Conservation (phyloP, 2,113 vertebrate species). For the Leptocoma aspasia region DNA sequence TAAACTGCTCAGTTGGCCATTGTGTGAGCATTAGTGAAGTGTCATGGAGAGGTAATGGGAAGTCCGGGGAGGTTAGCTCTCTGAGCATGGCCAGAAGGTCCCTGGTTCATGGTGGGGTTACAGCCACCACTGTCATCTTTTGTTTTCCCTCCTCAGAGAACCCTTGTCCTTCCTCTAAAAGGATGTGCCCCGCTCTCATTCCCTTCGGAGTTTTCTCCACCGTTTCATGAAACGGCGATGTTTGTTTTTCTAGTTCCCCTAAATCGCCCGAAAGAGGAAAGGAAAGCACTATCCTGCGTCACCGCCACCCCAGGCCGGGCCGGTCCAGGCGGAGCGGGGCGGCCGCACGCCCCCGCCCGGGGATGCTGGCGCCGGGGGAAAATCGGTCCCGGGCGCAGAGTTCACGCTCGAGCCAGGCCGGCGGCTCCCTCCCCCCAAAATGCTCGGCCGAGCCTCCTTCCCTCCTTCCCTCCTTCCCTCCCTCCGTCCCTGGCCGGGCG, state of each 20-base stretch:
- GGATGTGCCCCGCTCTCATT: constrained; percentile 78
- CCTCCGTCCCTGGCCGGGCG: no score
- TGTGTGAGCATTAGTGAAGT: constrained; percentile 74
- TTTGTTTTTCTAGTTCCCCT: constrained; percentile 88
- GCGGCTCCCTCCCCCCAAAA: not conserved
- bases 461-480: not conserved
- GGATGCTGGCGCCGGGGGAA: not conserved
- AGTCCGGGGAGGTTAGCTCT: constrained; percentile 80
- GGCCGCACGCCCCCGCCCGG: not conserved
- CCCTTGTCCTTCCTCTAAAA: constrained; percentile 89
- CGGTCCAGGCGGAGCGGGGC: not conserved
- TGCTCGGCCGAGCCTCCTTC: not conserved
- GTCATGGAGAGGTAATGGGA: constrained; percentile 86
- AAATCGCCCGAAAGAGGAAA: constrained; percentile 80
- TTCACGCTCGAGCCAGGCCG: not conserved
- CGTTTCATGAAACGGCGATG: constrained; percentile 70
- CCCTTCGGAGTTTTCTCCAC: constrained; percentile 39
- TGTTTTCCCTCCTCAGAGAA: constrained; percentile 81
- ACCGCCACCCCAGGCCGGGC: constrained; percentile 15
- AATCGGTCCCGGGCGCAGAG: not conserved
- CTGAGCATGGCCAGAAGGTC: constrained; percentile 70
- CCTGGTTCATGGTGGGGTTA: constrained; percentile 88
- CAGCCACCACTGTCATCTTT: constrained; percentile 79
- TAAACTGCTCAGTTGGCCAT: constrained; percentile 50
- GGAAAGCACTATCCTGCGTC: constrained; percentile 74